A percentile compares a stretch with the other conserved stretches of the same genome.
These are phyloP conservation scores for Autographa gamma DNA, from an alignment of 2,888 invertebrate species.

Conservation along the genomic window DNA sequence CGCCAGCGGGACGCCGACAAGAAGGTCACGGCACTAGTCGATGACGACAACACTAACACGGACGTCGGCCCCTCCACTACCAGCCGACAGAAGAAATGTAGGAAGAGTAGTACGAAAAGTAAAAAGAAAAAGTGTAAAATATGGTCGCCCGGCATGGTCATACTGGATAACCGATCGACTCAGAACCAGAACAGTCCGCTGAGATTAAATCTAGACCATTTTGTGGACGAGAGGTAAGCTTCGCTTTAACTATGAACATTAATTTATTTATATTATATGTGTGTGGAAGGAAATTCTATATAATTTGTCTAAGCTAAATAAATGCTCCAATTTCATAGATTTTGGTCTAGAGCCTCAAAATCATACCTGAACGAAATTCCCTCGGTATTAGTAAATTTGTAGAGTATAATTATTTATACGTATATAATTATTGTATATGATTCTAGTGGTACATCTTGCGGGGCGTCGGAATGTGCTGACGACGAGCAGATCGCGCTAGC, in stretches of 20 bases:
- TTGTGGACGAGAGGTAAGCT: constrained; percentile 83
- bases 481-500: constrained; percentile 96
- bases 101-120: constrained; percentile 70
- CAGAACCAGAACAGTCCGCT: constrained; percentile 74
- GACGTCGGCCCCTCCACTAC: constrained; percentile 59
- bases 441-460: constrained; percentile 88
- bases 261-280: neutral
- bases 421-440: constrained; percentile 16
- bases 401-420: constrained; percentile 10
- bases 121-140: constrained; percentile 79
- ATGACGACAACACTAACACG: constrained; percentile 59
- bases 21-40: constrained; percentile 65
- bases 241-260: neutral
- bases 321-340: too few species aligned
- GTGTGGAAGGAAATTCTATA: too few species aligned
- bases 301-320: too few species aligned
- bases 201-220: constrained; percentile 84
- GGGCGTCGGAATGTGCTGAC: constrained; percentile 92
- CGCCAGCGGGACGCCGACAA: constrained; percentile 73
- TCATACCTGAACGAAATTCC: too few species aligned
- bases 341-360: too few species aligned
- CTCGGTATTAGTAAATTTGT: too few species aligned
- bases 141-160: constrained; percentile 83
- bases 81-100: constrained; percentile 71
- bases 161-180: constrained; percentile 78